These are phyloP conservation scores for Hippocampus mohnikei DNA, from an alignment of 2,113 vertebrate genomes.

Conservation along the genomic window DNA sequence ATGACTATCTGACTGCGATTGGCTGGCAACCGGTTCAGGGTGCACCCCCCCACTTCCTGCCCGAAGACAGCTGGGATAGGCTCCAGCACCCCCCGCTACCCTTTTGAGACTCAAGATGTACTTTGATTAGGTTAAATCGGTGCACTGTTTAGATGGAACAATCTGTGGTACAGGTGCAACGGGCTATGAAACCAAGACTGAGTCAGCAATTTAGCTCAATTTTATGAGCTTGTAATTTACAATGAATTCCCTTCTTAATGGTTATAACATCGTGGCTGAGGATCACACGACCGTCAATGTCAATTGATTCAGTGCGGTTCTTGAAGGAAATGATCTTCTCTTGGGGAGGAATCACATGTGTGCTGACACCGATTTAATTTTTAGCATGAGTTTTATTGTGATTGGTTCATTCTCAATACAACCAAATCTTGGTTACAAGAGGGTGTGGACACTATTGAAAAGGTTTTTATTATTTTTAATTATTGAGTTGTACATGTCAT, in stretches of 20 bases:
- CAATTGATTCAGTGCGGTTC: slow-evolving; percentile 4
- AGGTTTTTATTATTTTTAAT: no score
- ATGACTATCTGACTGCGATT: background rate
- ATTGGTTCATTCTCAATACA: background rate
- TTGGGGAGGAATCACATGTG: slow-evolving; percentile 21
- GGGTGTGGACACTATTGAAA: no score
- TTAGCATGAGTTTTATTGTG: background rate
- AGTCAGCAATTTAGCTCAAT: slow-evolving; percentile 13
- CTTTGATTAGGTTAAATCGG: background rate
- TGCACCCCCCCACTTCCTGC: no score
- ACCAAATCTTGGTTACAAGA: no score
- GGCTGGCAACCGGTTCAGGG: no score
- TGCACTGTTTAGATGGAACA: background rate
- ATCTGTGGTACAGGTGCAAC: background rate
- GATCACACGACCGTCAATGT: background rate
- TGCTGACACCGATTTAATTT: background rate
- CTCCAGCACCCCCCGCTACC: no score
- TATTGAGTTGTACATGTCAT: no score
- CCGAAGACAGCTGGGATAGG: no score
- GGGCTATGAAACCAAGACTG: slow-evolving; percentile 4
- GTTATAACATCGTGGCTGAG: background rate
- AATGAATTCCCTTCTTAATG: slow-evolving; percentile 10
- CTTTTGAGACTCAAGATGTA: background rate
- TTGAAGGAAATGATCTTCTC: background rate
- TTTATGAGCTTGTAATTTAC: background rate